Evolutionary conservation across 2,888 invertebrate genomes (phyloP).

Genomic region (Parnassius orleans): DNA sequence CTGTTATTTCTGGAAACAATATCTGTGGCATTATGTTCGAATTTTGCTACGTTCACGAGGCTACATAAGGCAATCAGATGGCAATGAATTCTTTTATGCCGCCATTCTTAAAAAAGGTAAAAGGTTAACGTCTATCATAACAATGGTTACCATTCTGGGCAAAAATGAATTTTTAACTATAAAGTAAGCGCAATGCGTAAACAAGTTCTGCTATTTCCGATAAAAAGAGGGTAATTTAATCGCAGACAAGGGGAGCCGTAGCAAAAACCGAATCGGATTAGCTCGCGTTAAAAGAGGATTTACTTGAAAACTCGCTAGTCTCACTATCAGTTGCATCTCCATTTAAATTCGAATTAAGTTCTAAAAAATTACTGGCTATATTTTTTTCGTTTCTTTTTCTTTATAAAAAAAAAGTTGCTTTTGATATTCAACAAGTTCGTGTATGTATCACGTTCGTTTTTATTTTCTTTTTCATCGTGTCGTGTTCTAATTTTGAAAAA

Average conservation of each 20-base stretch:
- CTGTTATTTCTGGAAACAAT: no score
- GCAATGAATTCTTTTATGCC: no score
- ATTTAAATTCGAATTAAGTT: constrained; percentile 25
- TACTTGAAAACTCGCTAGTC: constrained; percentile 22
- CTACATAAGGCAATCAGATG: no score
- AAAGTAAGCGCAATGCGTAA: constrained; percentile 16
- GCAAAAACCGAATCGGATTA: constrained; percentile 35
- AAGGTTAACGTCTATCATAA: no score
- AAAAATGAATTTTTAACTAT: constrained; percentile 10
- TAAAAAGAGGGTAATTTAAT: constrained; percentile 34
- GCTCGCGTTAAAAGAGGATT: constrained; percentile 33
- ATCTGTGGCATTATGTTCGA: no score
- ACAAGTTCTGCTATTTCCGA: constrained; percentile 26
- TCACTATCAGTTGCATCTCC: constrained; percentile 27
- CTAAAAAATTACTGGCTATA: constrained; percentile 12
- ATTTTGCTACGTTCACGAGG: no score
- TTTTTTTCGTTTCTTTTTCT: constrained; percentile 1
- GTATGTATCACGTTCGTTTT: not conserved
- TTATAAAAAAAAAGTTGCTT: constrained; percentile 5
- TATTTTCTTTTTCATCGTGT: constrained; percentile 2
- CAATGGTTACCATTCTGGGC: no score
- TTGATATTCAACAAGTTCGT: constrained; percentile 10
- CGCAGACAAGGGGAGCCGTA: constrained; percentile 29
- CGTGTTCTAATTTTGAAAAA: constrained; percentile 12
- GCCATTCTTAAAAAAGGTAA: no score